Percentiles rank a stretch among this genome's conserved stretches.
phyloP scores from a whole-genome alignment of 2,113 vertebrate genomes.

The Solea solea region DNA sequence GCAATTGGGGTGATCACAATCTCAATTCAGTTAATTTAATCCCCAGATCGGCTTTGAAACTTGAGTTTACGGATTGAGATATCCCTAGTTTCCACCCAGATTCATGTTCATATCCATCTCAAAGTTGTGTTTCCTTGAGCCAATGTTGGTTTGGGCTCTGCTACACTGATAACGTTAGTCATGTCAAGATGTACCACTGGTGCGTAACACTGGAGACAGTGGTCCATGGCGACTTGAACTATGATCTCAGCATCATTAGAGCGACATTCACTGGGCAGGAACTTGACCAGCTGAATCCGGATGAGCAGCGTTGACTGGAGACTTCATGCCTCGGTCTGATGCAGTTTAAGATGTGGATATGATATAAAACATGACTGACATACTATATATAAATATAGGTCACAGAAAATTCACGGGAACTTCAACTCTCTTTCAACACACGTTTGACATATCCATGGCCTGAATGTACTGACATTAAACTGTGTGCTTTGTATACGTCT shows the following conservation, averaged over 20 bases:
- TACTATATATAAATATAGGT: too few species aligned
- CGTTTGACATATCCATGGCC: neutral
- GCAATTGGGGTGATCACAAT: too few species aligned
- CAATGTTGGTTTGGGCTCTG: neutral
- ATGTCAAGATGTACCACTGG: neutral
- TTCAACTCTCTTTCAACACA: neutral
- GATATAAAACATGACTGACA: neutral
- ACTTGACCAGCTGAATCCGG: conserved; percentile 6
- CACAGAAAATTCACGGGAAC: neutral
- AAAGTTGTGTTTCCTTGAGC: neutral
- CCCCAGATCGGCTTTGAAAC: too few species aligned
- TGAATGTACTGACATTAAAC: conserved; percentile 2
- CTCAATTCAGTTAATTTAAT: too few species aligned
- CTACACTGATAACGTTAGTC: neutral
- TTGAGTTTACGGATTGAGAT: too few species aligned
- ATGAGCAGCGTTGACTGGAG: neutral
- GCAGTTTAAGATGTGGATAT: neutral
- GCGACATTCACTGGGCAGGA: neutral
- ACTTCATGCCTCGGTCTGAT: neutral
- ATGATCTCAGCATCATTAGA: neutral
- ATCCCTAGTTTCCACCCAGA: neutral
- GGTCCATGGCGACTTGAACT: neutral
- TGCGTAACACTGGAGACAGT: neutral
- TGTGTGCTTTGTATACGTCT: neutral
- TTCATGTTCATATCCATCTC: neutral